These are phyloP conservation scores for Lacerta viridis DNA, from an alignment of 2,797 vertebrate genomes.

Conservation along the genomic window DNA sequence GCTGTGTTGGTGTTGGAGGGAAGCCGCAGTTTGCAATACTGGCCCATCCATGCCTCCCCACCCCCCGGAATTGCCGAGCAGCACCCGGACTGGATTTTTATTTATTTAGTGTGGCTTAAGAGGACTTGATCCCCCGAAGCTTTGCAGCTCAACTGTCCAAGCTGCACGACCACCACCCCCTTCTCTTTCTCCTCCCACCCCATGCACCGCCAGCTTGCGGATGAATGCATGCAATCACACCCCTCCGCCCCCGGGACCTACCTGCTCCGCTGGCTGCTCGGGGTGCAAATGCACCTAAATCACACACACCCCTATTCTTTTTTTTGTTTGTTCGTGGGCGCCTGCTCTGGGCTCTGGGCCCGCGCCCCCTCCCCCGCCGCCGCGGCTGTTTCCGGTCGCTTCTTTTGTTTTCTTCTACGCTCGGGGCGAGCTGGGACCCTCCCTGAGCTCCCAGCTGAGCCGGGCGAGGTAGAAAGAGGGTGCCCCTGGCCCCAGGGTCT, in stretches of 20 bases:
- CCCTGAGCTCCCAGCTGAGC: neutral
- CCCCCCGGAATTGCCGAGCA: neutral
- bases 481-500: constrained; percentile 13
- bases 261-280: neutral
- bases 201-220: neutral
- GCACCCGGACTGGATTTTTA: neutral
- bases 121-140: too few relatives aligned
- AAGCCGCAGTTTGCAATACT: neutral
- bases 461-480: neutral
- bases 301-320: constrained; percentile 42
- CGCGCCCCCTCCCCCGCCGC: constrained; percentile 61
- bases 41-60: neutral
- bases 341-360: constrained; percentile 41
- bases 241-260: neutral
- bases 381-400: constrained; percentile 71
- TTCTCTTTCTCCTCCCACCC: neutral
- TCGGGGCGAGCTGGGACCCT: constrained; percentile 33
- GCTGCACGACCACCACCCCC: constrained; percentile 4
- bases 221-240: neutral
- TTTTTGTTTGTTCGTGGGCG: constrained; percentile 59
- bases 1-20: neutral
- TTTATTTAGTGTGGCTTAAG: neutral
- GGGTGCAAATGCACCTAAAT: constrained; percentile 22
- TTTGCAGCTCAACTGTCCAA: constrained; percentile 36
- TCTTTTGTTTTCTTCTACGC: constrained; percentile 71